Base-by-base conservation (phyloP, 2,797 vertebrate species). In the Nasua narica region DNA sequence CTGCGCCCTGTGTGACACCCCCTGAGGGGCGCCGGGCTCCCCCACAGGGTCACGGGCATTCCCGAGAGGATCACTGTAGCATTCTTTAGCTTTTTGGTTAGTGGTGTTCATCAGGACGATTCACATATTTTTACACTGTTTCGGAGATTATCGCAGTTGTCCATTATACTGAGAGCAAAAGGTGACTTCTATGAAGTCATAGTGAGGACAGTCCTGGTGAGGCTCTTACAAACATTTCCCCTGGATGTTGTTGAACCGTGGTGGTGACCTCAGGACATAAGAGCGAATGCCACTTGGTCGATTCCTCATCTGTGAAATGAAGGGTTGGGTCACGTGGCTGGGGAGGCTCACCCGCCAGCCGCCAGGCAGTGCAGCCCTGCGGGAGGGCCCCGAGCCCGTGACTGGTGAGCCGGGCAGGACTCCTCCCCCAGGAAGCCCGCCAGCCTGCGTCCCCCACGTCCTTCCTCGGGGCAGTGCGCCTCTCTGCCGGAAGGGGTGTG, bases 51-150 rank as follows among this genome's bases (percentile, higher is more conserved):
- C 0, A 0, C 0, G 4, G 13, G 76, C 1, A 4, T 25, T 52
- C 77, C 56, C 1, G 1, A 54, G 54, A 56, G 12, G 5, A 3
- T 37, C 32, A 2, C 35, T 18, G 27, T 10, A 25, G 46, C 25
- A 1, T 4, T 23, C 46, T 32, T 15, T 9, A 79, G 27, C 52
- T 23, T 77, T 82, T 65, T 21, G 16, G 2, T 23, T 10, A 13
- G 19, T 9, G 12, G 6, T 50, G 8, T 54, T 29, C 13, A 10
- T n/a, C 14, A 25, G 62, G 27, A 37, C 32, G 2, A 3, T 16
- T 25, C 12, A 1, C 0, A 0, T 6, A 5, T 67, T 40, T 27
- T 82, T 4, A 7, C 0, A 2, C 52, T 35, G 0, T 43, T 74
- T 9, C 5, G 74, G 46, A 14, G 25, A 23, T 72, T 29, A 11